Evolutionary conservation across 1,140 invertebrate species (phyloP), one percentile per base, ranked within the genome.

Genomic region (Pseudomyrmex pallidus): DNA sequence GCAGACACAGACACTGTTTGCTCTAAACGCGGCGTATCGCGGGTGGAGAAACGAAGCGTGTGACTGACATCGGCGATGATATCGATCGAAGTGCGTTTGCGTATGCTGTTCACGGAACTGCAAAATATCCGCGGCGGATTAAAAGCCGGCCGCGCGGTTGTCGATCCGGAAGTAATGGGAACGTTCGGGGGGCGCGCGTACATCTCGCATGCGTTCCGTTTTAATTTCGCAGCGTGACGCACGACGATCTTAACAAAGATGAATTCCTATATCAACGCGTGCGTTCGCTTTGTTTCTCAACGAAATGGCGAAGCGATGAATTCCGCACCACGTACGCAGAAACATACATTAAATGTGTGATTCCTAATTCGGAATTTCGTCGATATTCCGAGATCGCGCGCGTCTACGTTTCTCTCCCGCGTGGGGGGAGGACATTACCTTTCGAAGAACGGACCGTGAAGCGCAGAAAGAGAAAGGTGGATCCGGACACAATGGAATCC

Each of bases 401-500:
- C 35, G 50, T 61, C 64, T 59, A 59, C 76, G 54, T 52, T 88
- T 83, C 85, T 76, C 67, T 61, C n/a, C n/a, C 46, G 22, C 57
- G 61, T 50, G 68, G 57, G 68, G 57, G 35, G 35, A 35, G 62
- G 56, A 87, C 86, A 78, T 87, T 87, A 84, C 83, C 68, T 77
- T 46, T 54, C 59, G 66, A 63, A 84, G 59, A 35, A 61, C 68
- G 76, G 72, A 73, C 15, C 20, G 35, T 50, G 25, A 76, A 54
- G 46, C 12, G 7, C 35, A 83, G 64, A 87, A 73, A 74, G 70
- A 83, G 70, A 74, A 72, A 70, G 59, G 68, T 48, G n/a, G 25
- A 35, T 5, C 35, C 22, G 70, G 46, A 25, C 59, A 90, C 85
- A 89, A 90, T 90, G 74, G 82, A 77, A 83, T 64, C 83, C 80